Evolutionary conservation across 2,888 invertebrate species (phyloP).

Genomic region (Hydriomena furcata): DNA sequence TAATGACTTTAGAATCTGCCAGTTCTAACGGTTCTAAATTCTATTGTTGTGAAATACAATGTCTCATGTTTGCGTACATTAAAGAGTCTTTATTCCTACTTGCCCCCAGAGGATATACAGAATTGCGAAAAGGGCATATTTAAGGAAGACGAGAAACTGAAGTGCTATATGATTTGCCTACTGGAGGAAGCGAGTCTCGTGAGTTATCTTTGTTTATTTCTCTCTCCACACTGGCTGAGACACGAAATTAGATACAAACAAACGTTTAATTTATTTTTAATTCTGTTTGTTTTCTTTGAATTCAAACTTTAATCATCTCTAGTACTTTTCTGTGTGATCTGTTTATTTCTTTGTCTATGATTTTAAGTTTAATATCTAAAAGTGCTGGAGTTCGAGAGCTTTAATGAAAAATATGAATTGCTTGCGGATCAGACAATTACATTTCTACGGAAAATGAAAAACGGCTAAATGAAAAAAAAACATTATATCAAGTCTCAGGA

Average conservation of each 20-base stretch:
- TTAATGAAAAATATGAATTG: neutral
- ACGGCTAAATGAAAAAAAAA: no score
- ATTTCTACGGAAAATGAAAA: no score
- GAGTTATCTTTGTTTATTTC: slow-evolving; percentile 70
- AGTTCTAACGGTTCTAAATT: slow-evolving; percentile 11
- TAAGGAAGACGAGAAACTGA: slow-evolving; percentile 80
- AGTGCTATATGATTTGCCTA: slow-evolving; percentile 82
- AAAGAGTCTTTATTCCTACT: slow-evolving; percentile 72
- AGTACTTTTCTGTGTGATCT: slow-evolving; percentile 1
- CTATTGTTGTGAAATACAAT: slow-evolving; percentile 52
- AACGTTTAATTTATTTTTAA: slow-evolving; percentile 62
- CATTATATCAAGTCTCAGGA: no score
- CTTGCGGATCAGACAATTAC: no score
- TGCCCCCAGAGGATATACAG: slow-evolving; percentile 79
- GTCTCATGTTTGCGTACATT: slow-evolving; percentile 66
- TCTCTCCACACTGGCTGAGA: slow-evolving; percentile 50
- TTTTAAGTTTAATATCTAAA: neutral
- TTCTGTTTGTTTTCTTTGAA: slow-evolving; percentile 49
- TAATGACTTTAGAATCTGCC: neutral
- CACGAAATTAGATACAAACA: slow-evolving; percentile 62
- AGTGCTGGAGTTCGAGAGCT: neutral
- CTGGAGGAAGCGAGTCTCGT: slow-evolving; percentile 79
- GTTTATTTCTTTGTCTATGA: slow-evolving; percentile 4
- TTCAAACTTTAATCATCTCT: slow-evolving; percentile 37
- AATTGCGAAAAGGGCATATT: slow-evolving; percentile 83